Base-by-base conservation (phyloP, 2,113 vertebrate species). In the Condylura cristata region DNA sequence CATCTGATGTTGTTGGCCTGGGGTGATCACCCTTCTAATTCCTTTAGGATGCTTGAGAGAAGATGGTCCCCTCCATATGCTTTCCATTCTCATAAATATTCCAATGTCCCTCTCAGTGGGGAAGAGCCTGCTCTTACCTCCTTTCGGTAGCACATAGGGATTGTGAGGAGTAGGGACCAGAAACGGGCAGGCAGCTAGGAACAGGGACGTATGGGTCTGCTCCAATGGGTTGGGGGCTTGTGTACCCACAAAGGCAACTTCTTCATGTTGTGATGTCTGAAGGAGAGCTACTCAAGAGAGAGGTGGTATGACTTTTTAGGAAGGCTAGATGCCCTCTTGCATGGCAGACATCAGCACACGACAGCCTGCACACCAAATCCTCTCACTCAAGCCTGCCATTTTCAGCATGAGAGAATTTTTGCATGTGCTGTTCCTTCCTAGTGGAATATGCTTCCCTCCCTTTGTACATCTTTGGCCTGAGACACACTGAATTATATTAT, bases 31-130 rank as follows among this genome's bases (percentile, higher is more conserved):
- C 44, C 88, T 91, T 70, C 86, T 2, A 70, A 86, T 63, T 81
- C 79, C 91, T 95, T 72, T 39, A 84, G 97, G 94, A 65, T 44
- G 60, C 41, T 18, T 61, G 46, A 75, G 79, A 70, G 60, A 86
- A 92, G 92, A 74, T 0, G 2, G 39, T 6, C 58, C 71, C 79
- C 82, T 79, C 66, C 74, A 85, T 28, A 39, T 76, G 44, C 9
- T 83, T 61, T 66, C 60, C 13, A 3, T 72, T 76, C 68, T 93
- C 71, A 46, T 92, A 85, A 93, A 93, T 72, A 86, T 70, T 78
- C 56, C 0, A 3, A 76, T 75, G 32, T 94, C 75, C 89, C 85
- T 93, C 76, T 63, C 6, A 9, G 65, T 39, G n/a, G 58, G 72
- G 56, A 65, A 70, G 78, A 61, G 16, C 8, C 44, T 20, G 46